Evolutionary conservation across 2,797 vertebrate genomes (phyloP), one percentile per base, ranked within the genome.

Genomic region (Danio aesculapii): DNA sequence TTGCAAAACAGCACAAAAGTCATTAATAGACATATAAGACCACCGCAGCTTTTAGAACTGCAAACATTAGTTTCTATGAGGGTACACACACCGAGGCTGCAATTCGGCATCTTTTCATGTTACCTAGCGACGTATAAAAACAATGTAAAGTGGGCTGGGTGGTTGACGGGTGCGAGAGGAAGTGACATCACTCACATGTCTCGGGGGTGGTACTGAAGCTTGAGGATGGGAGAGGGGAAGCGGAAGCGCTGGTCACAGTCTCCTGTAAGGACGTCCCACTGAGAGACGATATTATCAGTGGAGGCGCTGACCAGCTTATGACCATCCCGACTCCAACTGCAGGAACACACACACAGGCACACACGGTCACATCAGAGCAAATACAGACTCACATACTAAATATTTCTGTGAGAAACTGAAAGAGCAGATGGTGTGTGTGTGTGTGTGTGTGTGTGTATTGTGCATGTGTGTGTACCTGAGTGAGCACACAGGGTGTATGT

Each of bases 171-270:
- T 30, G 3, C 30, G 30, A 64, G 8, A 74, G 66, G 16, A 69
- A 69, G 30, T 43, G 69, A 71, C 4, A 6, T 43, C 55, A 95
- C 97, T 96, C 91, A 98, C 98, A 97, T 96, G 90, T 99, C 96
- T 83, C 98, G 91, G 7, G 98, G 98, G 85, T 99, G 98, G 86
- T 95, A 99, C 86, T 99, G 98, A 78, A 99, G 95, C 81, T 99
- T 99, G 86, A 99, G 87, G 90, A 99, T 99, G 46, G 98, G 98
- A 0, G 98, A 99, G 19, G 98, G 98, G 84, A 99, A 99, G 39
- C 97, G 95, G 85, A 99, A 99, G 8, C 98, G 92, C 93, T 99
- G 98, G 92, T 99, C 98, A 0, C 98, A 99, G 91, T 99, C 98
- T 72, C 98, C 98, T 0, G 95, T 96, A 59, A 99, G 95, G 74